These are phyloP conservation scores for Cataglyphis hispanica DNA, from an alignment of 1,140 invertebrate species.

Conservation along the genomic window DNA sequence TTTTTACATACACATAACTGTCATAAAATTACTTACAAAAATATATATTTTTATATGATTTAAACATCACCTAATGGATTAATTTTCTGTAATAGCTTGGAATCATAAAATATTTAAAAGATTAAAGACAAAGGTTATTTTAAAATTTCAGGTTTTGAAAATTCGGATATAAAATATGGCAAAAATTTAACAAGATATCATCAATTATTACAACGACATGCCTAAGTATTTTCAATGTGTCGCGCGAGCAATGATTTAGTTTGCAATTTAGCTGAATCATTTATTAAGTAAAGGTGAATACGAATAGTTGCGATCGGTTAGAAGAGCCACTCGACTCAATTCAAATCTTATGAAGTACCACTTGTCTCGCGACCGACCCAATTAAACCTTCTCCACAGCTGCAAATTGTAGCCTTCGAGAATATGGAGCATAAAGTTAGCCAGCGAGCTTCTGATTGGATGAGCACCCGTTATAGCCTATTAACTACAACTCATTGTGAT, in stretches of 20 bases:
- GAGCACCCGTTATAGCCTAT: not conserved
- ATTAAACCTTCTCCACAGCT: conserved; percentile 60
- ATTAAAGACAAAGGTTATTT: not conserved
- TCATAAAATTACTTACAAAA: conserved; percentile 4
- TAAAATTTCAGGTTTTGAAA: not conserved
- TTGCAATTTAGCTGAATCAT: conserved; percentile 31
- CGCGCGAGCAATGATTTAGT: not conserved
- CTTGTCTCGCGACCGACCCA: conserved; percentile 55
- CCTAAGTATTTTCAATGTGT: not conserved
- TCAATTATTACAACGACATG: not conserved
- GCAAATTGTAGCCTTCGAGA: conserved; percentile 57
- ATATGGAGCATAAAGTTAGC: not conserved
- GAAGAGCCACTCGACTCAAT: conserved; percentile 39
- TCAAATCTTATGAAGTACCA: conserved; percentile 66
- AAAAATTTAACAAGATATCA: not conserved
- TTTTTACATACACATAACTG: not conserved
- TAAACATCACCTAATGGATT: not conserved
- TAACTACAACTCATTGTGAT: conserved; percentile 23
- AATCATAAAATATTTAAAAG: not conserved
- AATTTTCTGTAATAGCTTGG: not conserved
- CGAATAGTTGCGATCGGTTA: not conserved
- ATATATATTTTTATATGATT: not conserved
- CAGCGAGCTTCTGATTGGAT: conserved; percentile 3
- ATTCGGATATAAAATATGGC: not conserved
- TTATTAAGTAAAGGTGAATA: conserved; percentile 49